Conservation (phyloP, 30 jellyfish, hydroid and myxozoan species). For the Hydra vulgaris region DNA sequence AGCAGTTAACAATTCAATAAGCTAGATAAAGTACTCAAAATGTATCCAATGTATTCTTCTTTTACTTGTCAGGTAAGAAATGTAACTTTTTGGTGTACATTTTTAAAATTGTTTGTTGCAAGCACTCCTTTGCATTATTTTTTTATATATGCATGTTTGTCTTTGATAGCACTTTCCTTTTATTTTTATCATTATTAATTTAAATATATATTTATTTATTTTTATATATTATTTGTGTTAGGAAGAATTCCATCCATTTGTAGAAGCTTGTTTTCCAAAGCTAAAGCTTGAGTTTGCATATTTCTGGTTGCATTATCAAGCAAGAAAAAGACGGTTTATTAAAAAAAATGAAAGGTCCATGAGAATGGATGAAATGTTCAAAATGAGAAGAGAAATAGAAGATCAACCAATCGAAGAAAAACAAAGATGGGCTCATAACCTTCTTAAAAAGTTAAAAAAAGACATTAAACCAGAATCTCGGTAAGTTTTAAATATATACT, state of each 20-base stretch:
- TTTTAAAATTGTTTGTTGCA: neutral
- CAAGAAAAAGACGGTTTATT: slow-evolving; percentile 74
- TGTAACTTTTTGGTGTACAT: neutral
- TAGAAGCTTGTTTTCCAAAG: slow-evolving; percentile 89
- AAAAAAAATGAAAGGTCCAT: slow-evolving; percentile 78
- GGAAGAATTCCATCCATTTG: slow-evolving; percentile 98
- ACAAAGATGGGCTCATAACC: slow-evolving; percentile 93
- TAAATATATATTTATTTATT: too few relatives aligned
- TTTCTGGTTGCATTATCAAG: slow-evolving; percentile 96
- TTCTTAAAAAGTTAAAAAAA: slow-evolving; percentile 67
- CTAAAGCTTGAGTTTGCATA: slow-evolving; percentile 62
- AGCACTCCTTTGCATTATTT: neutral
- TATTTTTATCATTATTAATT: too few relatives aligned
- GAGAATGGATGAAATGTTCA: slow-evolving; percentile 69
- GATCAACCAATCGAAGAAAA: slow-evolving; percentile 75
- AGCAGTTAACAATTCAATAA: neutral
- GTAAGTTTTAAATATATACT: slow-evolving; percentile 13
- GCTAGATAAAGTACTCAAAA: neutral
- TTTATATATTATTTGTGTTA: neutral
- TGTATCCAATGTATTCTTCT: neutral
- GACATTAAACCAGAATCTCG: slow-evolving; percentile 92
- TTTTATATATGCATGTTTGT: neutral
- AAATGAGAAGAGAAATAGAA: slow-evolving; percentile 77
- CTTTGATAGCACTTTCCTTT: neutral
- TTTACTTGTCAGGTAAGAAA: neutral